Percentiles rank a stretch among this genome's conserved stretches.
Conservation (phyloP, 1,140 invertebrate species). For the Sitophilus oryzae region DNA sequence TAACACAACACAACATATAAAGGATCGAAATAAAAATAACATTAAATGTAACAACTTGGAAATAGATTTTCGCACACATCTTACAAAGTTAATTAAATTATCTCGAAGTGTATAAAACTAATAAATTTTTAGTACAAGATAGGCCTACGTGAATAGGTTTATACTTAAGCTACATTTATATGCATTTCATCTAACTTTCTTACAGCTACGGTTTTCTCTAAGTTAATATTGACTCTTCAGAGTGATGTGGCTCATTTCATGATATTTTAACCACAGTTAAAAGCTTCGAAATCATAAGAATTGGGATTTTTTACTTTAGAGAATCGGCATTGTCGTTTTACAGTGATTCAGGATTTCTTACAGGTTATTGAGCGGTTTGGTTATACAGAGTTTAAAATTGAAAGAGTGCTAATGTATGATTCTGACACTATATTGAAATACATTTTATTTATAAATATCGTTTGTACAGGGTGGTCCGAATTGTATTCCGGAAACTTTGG, state of each 20-base stretch:
- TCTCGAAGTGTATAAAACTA: conserved; percentile 40
- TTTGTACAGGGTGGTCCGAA: too few species aligned
- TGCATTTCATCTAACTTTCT: conserved; percentile 35
- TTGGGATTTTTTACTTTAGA: conserved; percentile 22
- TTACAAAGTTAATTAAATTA: conserved; percentile 38
- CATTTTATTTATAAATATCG: too few species aligned
- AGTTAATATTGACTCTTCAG: conserved; percentile 43
- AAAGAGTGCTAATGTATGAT: too few species aligned
- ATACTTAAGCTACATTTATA: conserved; percentile 40
- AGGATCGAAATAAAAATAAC: conserved; percentile 29
- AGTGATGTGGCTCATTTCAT: conserved; percentile 28
- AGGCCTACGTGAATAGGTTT: conserved; percentile 41
- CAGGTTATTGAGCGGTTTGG: too few species aligned
- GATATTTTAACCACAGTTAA: conserved; percentile 33
- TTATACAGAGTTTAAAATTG: too few species aligned
- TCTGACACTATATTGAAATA: too few species aligned
- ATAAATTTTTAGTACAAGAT: conserved; percentile 39
- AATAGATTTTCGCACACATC: conserved; percentile 29
- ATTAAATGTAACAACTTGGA: conserved; percentile 28
- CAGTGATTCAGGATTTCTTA: too few species aligned
- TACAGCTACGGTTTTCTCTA: conserved; percentile 32
- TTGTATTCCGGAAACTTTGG: too few species aligned
- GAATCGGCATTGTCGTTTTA: conserved; percentile 10
- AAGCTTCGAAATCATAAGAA: conserved; percentile 33
- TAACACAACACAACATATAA: conserved; percentile 30